Percentiles rank a stretch among this genome's conserved stretches.
Conservation (phyloP, 2,888 invertebrate genomes). For the Glyphotaelius pellucidus region DNA sequence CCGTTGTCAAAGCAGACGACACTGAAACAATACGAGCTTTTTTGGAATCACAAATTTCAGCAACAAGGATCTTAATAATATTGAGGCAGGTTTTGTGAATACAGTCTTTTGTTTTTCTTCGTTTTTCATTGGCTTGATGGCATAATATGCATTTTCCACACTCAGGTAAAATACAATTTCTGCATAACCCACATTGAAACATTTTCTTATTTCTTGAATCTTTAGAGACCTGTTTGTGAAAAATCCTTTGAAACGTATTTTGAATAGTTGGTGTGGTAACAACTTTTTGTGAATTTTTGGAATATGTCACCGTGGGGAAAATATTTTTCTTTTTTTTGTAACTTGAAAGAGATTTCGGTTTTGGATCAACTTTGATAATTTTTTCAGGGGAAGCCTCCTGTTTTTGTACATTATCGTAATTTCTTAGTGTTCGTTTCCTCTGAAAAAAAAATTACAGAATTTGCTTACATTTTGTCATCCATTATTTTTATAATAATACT, state of each 20-base stretch:
- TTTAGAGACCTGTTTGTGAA: constrained; percentile 27
- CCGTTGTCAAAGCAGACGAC: background rate
- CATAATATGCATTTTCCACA: constrained; percentile 42
- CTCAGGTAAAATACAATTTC: constrained; percentile 24
- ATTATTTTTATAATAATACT: no score
- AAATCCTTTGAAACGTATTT: constrained; percentile 51
- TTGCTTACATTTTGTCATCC: no score
- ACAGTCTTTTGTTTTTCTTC: background rate
- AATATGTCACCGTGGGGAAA: no score
- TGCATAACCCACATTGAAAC: constrained; percentile 41
- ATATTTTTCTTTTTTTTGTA: no score
- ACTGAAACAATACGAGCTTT: background rate
- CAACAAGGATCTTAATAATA: background rate
- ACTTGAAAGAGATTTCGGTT: no score
- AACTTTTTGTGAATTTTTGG: constrained; percentile 19
- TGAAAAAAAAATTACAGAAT: no score
- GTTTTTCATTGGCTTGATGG: constrained; percentile 18
- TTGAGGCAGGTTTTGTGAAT: constrained; percentile 4
- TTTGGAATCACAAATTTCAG: background rate
- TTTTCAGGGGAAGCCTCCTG: no score
- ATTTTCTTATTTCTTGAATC: background rate
- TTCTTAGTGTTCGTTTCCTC: no score
- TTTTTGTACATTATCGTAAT: no score
- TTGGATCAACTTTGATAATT: no score
- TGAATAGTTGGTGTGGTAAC: constrained; percentile 53